These are phyloP conservation scores for Notodonta ziczac DNA, from an alignment of 2,888 invertebrate genomes.

Conservation along the genomic window DNA sequence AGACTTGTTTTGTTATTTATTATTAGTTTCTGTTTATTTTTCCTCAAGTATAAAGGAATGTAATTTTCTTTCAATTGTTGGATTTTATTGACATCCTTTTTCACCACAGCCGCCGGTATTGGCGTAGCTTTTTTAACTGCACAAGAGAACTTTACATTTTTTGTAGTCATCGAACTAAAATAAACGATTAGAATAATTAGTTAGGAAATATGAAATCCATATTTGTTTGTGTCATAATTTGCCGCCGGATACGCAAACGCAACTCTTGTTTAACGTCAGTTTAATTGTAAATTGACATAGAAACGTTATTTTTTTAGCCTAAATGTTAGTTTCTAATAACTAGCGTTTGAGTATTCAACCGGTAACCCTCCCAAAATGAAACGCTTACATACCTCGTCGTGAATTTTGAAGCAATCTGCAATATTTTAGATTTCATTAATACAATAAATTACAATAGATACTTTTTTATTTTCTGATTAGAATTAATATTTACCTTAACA, in stretches of 20 bases:
- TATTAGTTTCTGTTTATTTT: constrained; percentile 23
- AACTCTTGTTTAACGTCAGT: too few relatives aligned
- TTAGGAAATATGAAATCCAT: background rate
- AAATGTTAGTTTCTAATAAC: background rate
- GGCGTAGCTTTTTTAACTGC: constrained; percentile 38
- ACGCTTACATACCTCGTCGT: constrained; percentile 46
- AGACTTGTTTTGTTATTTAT: constrained; percentile 29
- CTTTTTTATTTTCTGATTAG: background rate
- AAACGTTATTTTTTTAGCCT: background rate
- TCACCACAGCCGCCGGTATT: constrained; percentile 15
- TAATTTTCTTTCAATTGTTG: constrained; percentile 43
- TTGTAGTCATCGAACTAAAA: constrained; percentile 48
- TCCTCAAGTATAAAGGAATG: constrained; percentile 52
- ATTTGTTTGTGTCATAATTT: background rate
- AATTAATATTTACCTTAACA: constrained; percentile 1
- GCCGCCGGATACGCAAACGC: too few relatives aligned
- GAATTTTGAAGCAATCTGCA: constrained; percentile 59
- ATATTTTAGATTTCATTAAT: constrained; percentile 20
- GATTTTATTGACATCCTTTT: constrained; percentile 36
- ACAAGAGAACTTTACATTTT: constrained; percentile 44
- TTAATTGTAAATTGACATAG: too few relatives aligned
- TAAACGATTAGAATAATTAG: constrained; percentile 13
- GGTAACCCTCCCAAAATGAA: background rate
- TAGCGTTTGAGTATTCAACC: background rate
- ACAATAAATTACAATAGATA: background rate